These are phyloP conservation scores for Drosophila bocqueti DNA, from an alignment of 1,140 invertebrate species.

Conservation along the genomic window DNA sequence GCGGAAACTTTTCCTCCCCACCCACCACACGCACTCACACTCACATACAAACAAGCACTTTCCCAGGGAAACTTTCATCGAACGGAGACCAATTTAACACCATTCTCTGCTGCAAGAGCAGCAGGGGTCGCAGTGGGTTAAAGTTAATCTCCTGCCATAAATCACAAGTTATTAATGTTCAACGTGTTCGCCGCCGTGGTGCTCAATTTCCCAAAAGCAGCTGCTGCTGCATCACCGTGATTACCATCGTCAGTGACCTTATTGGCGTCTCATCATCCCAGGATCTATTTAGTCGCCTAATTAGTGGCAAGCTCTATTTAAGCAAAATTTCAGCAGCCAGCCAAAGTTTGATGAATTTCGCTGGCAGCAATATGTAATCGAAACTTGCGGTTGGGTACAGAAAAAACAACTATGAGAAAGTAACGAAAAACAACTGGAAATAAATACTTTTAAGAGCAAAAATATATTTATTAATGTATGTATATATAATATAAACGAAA, in stretches of 20 bases:
- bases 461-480: too few relatives aligned
- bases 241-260: constrained; percentile 22
- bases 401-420: background rate
- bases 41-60: background rate
- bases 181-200: constrained; percentile 55
- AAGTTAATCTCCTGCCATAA: constrained; percentile 60
- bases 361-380: constrained; percentile 3
- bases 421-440: background rate
- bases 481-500: too few relatives aligned
- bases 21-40: background rate
- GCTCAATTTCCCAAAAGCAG: constrained; percentile 53
- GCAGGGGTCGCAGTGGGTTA: constrained; percentile 16
- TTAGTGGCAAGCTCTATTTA: constrained; percentile 59
- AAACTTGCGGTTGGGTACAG: constrained; percentile 20
- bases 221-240: constrained; percentile 43
- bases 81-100: constrained; percentile 65
- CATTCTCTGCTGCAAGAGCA: constrained; percentile 29
- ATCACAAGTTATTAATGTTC: constrained; percentile 77
- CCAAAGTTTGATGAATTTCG: constrained; percentile 24
- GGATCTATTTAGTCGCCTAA: constrained; percentile 52
- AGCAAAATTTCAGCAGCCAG: background rate
- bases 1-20: constrained; percentile 44
- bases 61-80: constrained; percentile 57
- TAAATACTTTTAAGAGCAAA: background rate
- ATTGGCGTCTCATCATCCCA: constrained; percentile 44